Conservation (phyloP, 1,140 invertebrate genomes). For the Drosophila melanogaster region DNA sequence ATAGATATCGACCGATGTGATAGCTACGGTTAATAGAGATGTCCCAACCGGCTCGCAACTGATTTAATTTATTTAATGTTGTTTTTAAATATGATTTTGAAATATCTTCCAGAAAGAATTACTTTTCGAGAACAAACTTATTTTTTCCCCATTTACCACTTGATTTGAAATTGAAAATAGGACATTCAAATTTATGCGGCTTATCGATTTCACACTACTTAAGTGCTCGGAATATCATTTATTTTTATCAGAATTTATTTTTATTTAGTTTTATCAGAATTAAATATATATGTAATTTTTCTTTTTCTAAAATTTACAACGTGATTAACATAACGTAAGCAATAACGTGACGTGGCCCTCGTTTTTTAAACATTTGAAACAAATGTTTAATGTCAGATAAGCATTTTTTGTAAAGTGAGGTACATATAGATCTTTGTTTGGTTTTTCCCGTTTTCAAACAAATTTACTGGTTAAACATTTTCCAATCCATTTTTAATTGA, state of each 20-base stretch:
- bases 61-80: too few relatives aligned
- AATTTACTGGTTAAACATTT: neutral
- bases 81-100: neutral
- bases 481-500: neutral
- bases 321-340: slow-evolving; percentile 1
- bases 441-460: too few relatives aligned
- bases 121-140: neutral
- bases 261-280: neutral
- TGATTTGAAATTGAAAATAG: too few relatives aligned
- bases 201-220: neutral
- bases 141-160: neutral
- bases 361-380: neutral
- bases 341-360: neutral
- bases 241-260: too few relatives aligned
- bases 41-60: neutral
- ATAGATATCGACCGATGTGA: neutral
- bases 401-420: too few relatives aligned
- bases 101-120: neutral
- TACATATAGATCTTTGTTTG: too few relatives aligned
- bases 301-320: neutral
- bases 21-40: neutral
- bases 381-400: too few relatives aligned
- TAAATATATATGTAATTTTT: neutral
- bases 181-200: neutral
- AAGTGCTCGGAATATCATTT: neutral